These are phyloP conservation scores for Ianthella basta DNA, from an alignment of 37 sponge, comb jelly and placozoan genomes.

Conservation along the genomic window DNA sequence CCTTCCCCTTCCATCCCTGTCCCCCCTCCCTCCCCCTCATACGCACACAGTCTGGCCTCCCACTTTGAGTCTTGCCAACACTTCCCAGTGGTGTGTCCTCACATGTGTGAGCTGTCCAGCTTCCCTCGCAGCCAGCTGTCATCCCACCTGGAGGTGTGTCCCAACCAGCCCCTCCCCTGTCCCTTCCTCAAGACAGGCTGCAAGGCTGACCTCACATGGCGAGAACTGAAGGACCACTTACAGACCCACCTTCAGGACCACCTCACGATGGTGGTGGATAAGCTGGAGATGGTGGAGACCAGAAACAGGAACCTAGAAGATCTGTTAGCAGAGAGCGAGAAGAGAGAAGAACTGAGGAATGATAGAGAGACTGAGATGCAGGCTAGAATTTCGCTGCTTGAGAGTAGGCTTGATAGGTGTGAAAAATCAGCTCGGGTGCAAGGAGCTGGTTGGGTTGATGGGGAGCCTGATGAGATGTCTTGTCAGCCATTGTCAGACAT, in stretches of 20 bases:
- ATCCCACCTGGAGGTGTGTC: slow-evolving; percentile 1
- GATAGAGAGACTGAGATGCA: too few relatives aligned
- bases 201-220: neutral
- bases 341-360: neutral
- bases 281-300: neutral
- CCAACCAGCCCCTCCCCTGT: slow-evolving; percentile 20
- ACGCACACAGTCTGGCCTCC: neutral
- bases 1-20: neutral
- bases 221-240: slow-evolving; percentile 11
- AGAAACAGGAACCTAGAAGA: neutral
- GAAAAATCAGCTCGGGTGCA: neutral
- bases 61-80: neutral
- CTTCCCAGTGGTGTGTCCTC: neutral
- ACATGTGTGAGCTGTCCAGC: slow-evolving; percentile 5
- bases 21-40: too few relatives aligned
- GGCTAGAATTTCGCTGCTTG: neutral
- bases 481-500: neutral
- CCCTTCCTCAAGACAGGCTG: neutral
- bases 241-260: neutral
- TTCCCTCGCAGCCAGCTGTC: slow-evolving; percentile 15
- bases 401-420: neutral
- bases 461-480: too few relatives aligned
- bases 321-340: neutral
- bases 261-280: slow-evolving; percentile 12
- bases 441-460: too few relatives aligned